Evolutionary conservation across 2,113 vertebrate genomes (phyloP), one percentile per base, ranked within the genome.

Genomic region (Hydrolagus affinis): DNA sequence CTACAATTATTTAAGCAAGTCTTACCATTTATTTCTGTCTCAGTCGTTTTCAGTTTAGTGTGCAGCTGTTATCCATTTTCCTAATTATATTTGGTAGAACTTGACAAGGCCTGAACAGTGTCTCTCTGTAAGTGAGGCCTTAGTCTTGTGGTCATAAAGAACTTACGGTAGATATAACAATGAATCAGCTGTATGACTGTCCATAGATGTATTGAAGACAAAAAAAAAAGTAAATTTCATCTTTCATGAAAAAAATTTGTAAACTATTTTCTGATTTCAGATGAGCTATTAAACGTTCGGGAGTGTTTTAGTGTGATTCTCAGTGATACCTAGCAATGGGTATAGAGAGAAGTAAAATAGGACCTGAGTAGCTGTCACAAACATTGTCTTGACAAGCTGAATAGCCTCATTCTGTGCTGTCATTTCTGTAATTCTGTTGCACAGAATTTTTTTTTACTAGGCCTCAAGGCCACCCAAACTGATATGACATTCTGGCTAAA

Each of bases 51-150:
- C 28, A 17, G 23, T 80, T 80, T 23, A 28, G 7, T 21, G 23
- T 28, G 23, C 14, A 23, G 23, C 56, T 77, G 57, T 23, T 25
- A 62, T 60, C 59, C n/a, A 14, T 80, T 62, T 60, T 23, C 60
- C 78, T 83, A 83, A 66, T 83, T 83, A 66, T 66, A 66, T 68
- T 28, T 68, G 73, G 10, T 19, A 75, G 73, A 75, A 56, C 17
- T 44, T 75, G 78, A 83, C 25, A 62, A 64, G 78, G 32, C 66
- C 57, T 80, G 59, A 23, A 62, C 76, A 66, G 78, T 30, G 3
- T 30, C 60, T 30, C 32, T 23, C 62, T 83, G 60, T 30, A 60
- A 66, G 23, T 21, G 11, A 83, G 62, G 32, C 30, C 25, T 56
- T 75, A 75, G 32, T 57, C 78, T 83, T 32, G n/a, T 8, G 62